Evolutionary conservation across 2,888 invertebrate genomes (phyloP).

Genomic region (Drosophila pseudotakahashii): DNA sequence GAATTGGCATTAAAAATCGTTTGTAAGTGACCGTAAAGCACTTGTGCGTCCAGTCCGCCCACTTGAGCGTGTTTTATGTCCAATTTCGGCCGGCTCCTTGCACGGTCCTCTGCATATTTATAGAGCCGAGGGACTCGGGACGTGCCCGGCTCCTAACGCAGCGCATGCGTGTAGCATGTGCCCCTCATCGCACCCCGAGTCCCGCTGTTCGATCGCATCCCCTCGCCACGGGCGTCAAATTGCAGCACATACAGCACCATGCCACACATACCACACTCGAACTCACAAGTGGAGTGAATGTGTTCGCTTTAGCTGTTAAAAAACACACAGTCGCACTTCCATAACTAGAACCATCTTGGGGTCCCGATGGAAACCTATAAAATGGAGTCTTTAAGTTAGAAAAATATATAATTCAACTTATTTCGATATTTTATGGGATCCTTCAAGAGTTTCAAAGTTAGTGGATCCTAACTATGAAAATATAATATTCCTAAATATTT

Average conservation of each 20-base stretch:
- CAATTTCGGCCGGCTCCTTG: conserved; percentile 68
- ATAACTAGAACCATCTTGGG: conserved; percentile 1
- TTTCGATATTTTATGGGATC: too few relatives aligned
- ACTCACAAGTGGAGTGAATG: conserved; percentile 35
- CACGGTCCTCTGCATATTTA: conserved; percentile 72
- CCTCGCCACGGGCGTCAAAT: conserved; percentile 62
- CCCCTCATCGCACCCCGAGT: conserved; percentile 40
- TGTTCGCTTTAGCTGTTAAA: conserved; percentile 30
- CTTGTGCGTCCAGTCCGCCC: conserved; percentile 62
- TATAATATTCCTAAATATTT: too few relatives aligned
- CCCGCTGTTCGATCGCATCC: conserved; percentile 60
- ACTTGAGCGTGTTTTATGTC: conserved; percentile 82
- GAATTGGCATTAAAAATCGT: conserved; percentile 79
- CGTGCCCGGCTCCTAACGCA: conserved; percentile 53
- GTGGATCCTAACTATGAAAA: too few relatives aligned
- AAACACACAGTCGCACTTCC: conserved; percentile 7
- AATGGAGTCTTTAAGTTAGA: neutral
- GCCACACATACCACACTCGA: conserved; percentile 14
- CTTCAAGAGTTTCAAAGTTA: neutral
- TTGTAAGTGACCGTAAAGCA: conserved; percentile 80
- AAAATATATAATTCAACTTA: neutral
- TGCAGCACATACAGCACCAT: conserved; percentile 45
- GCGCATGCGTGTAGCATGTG: conserved; percentile 80
- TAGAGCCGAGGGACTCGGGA: conserved; percentile 59
- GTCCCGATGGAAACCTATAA: neutral